Evolutionary conservation across 1,140 invertebrate genomes (phyloP).

Genomic region (Muscidifurax raptorellus): DNA sequence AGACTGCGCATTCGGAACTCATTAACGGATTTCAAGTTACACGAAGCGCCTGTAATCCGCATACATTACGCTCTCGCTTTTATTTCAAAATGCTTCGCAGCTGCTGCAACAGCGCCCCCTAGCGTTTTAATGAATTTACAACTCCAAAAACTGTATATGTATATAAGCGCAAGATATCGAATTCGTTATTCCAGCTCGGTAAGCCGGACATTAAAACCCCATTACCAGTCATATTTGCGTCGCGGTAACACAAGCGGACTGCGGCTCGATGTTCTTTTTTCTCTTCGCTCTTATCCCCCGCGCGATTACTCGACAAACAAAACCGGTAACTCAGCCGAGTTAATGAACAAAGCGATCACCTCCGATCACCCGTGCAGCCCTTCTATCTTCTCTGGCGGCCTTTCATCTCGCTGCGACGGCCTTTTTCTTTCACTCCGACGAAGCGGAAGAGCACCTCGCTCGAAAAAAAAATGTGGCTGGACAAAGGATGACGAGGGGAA

Average conservation of each 20-base stretch:
- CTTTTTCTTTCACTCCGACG: conserved; percentile 8
- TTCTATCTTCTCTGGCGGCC: background rate
- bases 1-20: background rate
- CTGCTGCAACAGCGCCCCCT: too few species aligned
- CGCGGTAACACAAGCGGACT: too few species aligned
- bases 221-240: background rate
- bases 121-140: background rate
- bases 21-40: background rate
- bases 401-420: background rate
- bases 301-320: conserved; percentile 16
- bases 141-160: too few species aligned
- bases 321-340: conserved; percentile 19
- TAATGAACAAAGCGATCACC: conserved; percentile 38
- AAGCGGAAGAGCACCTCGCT: background rate
- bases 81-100: background rate
- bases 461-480: background rate
- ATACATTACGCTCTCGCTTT: background rate
- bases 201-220: background rate
- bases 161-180: too few species aligned
- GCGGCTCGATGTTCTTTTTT: background rate
- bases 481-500: background rate
- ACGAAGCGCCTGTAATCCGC: background rate
- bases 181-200: too few species aligned
- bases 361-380: background rate
- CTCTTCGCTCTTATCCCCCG: background rate